Percentiles rank a stretch among this genome's conserved stretches.
Evolutionary conservation across 2,888 invertebrate species (phyloP).

Genomic region (Perizoma flavofasciatum): DNA sequence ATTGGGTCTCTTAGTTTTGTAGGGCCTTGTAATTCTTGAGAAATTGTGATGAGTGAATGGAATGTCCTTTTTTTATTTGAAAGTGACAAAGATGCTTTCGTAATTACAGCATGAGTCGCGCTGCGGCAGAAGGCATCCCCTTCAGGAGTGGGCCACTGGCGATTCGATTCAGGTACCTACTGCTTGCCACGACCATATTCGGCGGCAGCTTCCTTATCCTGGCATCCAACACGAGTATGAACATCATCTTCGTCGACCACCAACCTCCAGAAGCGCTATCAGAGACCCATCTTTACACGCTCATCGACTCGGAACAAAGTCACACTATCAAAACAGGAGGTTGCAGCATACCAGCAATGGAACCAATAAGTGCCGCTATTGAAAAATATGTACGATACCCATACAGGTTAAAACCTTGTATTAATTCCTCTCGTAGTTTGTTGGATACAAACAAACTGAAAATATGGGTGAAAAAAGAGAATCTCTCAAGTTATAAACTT

Average conservation of each 20-base stretch:
- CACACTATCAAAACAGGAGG: constrained; percentile 83
- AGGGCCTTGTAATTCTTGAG: too few relatives aligned
- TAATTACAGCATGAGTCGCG: constrained; percentile 37
- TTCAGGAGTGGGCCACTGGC: constrained; percentile 27
- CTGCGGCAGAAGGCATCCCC: constrained; percentile 18
- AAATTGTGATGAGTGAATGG: too few relatives aligned
- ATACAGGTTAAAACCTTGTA: constrained; percentile 18
- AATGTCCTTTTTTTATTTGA: too few relatives aligned
- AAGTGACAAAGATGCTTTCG: constrained; percentile 15
- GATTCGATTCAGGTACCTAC: constrained; percentile 46
- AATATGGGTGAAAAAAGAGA: constrained; percentile 73
- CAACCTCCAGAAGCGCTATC: constrained; percentile 9
- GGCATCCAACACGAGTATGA: constrained; percentile 15
- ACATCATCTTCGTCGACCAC: constrained; percentile 20
- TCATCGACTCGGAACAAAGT: constrained; percentile 23
- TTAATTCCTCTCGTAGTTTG: constrained; percentile 43
- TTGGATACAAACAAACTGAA: constrained; percentile 81
- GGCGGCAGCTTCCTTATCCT: constrained; percentile 48
- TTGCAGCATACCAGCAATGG: constrained; percentile 85
- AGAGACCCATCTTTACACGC: constrained; percentile 11
- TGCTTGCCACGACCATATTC: constrained; percentile 46
- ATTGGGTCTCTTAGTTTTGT: too few relatives aligned
- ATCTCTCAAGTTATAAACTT: constrained; percentile 74
- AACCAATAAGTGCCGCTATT: constrained; percentile 79
- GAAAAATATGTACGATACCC: constrained; percentile 43